Percentiles rank a stretch among this genome's conserved stretches.
These are phyloP conservation scores for Polietes domitor DNA, from an alignment of 2,888 invertebrate genomes.

Conservation along the genomic window DNA sequence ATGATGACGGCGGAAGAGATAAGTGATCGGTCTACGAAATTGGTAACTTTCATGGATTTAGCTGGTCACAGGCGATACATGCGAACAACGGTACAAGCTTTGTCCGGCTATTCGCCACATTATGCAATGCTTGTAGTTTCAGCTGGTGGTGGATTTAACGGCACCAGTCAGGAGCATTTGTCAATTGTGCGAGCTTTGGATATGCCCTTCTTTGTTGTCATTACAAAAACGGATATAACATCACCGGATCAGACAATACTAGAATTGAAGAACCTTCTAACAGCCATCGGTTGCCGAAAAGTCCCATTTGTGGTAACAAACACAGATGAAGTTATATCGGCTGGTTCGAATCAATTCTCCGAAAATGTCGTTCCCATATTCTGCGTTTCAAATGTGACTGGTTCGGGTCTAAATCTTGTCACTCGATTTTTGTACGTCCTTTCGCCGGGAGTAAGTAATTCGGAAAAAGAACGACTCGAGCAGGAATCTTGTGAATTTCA, in stretches of 20 bases:
- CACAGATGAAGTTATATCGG: constrained; percentile 88
- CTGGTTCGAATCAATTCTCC: constrained; percentile 84
- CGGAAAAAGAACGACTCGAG: constrained; percentile 87
- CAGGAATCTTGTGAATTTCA: constrained; percentile 92
- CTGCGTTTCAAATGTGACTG: constrained; percentile 94
- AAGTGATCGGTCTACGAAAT: constrained; percentile 94
- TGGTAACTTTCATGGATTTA: constrained; percentile 96
- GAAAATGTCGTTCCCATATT: constrained; percentile 89
- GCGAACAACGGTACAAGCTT: constrained; percentile 95
- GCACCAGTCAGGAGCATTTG: constrained; percentile 95
- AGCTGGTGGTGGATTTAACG: constrained; percentile 89
- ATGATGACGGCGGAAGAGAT: constrained; percentile 96
- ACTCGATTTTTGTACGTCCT: constrained; percentile 93
- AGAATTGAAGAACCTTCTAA: constrained; percentile 84
- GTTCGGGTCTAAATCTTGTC: constrained; percentile 90
- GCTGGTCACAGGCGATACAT: constrained; percentile 98
- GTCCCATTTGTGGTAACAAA: constrained; percentile 85
- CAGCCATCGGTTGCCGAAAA: constrained; percentile 85
- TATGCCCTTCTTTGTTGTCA: constrained; percentile 95
- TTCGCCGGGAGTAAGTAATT: constrained; percentile 84
- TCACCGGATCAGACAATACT: constrained; percentile 82
- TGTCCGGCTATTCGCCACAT: constrained; percentile 96
- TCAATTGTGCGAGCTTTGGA: constrained; percentile 90
- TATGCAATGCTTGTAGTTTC: constrained; percentile 94
- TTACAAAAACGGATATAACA: constrained; percentile 96